These are phyloP conservation scores for Cheilosia variabilis DNA, from an alignment of 2,888 invertebrate genomes.

Conservation along the genomic window DNA sequence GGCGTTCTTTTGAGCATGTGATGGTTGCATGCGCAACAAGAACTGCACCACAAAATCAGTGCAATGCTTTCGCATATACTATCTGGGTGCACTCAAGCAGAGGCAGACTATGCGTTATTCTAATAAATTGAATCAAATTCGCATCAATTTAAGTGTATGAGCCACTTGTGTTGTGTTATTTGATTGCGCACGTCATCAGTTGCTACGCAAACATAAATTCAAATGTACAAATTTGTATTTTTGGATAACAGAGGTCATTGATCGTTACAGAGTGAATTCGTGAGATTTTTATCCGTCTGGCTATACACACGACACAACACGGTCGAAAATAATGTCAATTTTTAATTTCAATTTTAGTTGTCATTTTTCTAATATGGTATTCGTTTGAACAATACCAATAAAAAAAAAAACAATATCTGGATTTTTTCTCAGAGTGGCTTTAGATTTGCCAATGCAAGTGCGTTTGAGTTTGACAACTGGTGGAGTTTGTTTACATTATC, in stretches of 20 bases:
- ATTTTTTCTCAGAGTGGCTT: too few relatives aligned
- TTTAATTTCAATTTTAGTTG: too few relatives aligned
- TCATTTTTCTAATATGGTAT: too few relatives aligned
- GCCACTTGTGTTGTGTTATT: slow-evolving; percentile 1
- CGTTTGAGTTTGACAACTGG: too few relatives aligned
- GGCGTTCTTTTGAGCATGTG: slow-evolving; percentile 48
- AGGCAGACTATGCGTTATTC: slow-evolving; percentile 18
- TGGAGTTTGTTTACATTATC: too few relatives aligned
- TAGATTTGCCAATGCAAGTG: too few relatives aligned
- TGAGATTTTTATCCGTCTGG: too few relatives aligned
- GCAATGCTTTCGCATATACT: slow-evolving; percentile 45
- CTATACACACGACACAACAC: too few relatives aligned
- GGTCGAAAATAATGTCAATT: too few relatives aligned
- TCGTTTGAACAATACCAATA: too few relatives aligned
- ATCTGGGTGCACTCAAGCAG: neutral
- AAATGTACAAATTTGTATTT: slow-evolving; percentile 14
- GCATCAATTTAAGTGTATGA: slow-evolving; percentile 34
- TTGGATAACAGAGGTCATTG: slow-evolving; percentile 47
- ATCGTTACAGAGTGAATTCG: neutral
- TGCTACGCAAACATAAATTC: neutral
- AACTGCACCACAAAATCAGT: slow-evolving; percentile 22
- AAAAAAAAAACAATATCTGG: too few relatives aligned
- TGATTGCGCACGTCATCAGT: neutral
- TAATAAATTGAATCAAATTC: slow-evolving; percentile 56
- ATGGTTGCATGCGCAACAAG: slow-evolving; percentile 53